Base-by-base conservation (phyloP, 2,888 invertebrate genomes). In the Leucozona laternaria region DNA sequence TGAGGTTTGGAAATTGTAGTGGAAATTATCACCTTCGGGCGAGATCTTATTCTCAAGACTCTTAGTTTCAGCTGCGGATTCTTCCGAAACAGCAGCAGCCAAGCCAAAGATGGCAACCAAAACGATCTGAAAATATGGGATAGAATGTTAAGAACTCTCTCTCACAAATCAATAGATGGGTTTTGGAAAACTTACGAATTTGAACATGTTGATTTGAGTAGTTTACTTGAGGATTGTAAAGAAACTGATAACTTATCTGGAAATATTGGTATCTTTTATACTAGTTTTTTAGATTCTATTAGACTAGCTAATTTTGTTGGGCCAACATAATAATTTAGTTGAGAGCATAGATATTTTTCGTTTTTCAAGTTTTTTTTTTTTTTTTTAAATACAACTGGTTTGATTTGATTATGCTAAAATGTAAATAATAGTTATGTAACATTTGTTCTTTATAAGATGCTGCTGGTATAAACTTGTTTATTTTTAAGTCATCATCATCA, bases 1-100 rank as follows among this genome's bases (percentile, higher is more conserved):
- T 80, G 93, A 93, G 88, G 95, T 95, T 88, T 94, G 92, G 89
- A 91, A 95, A 10, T 76, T 71, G 89, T 90, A 94, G 2, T 91
- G 82, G 92, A 91, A 95, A 31, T 90, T 89, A 10, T 92, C 90
- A 81, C 94, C 94, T 10, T 90, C 90, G 84, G 68, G 91, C 89
- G 22, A 91, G 90, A 25, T 90, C 90, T 77, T 86, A 50, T 93
- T 92, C 48, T 89, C 88, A 80, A 94, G 93, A 79, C 94, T 92
- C 88, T 92, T 88, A 3, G 66, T 90, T 89, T 91, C 91, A 81
- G 92, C 92, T 87, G 50, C 10, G n/a, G 11, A 8, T 2, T 92
- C 89, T 88, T 92, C 90, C 68, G 91, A 91, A 53, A 90, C 92
- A 78, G 91, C 91, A 81, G 88, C 89, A 45, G 89, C 90, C 88